phyloP scores from a whole-genome alignment of 2,797 vertebrate species.

The Sebastes minor region DNA sequence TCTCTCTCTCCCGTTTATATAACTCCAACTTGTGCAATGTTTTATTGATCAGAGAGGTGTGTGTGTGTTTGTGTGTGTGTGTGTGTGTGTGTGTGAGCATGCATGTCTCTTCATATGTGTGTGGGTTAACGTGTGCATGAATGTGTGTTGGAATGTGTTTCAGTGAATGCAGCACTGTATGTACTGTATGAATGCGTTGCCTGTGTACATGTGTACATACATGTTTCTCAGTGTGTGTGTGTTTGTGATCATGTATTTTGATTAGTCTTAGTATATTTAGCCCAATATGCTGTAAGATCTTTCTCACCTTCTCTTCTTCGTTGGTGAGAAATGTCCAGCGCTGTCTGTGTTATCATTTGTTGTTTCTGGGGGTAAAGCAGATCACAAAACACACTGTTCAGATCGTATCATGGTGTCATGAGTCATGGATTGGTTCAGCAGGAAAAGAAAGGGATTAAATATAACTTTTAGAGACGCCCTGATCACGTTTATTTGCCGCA shows the following conservation, averaged over 20 bases:
- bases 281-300: background rate
- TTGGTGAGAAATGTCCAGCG: background rate
- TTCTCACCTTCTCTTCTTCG: background rate
- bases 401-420: too few species aligned
- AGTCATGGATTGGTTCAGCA: too few species aligned
- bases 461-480: too few species aligned
- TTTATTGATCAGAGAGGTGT: conserved; percentile 41
- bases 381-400: too few species aligned
- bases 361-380: too few species aligned
- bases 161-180: background rate
- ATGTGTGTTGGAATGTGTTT: background rate
- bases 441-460: too few species aligned
- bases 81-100: background rate
- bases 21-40: conserved; percentile 38
- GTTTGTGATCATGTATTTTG: background rate
- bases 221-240: background rate
- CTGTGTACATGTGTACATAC: background rate
- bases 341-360: background rate
- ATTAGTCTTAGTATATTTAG: background rate
- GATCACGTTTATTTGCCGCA: too few species aligned
- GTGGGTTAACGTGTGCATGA: background rate
- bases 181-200: background rate
- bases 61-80: background rate
- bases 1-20: conserved; percentile 26
- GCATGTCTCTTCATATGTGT: too few species aligned